Evolutionary conservation across 2,888 invertebrate genomes (phyloP).

Genomic region (Frankliniella fusca): DNA sequence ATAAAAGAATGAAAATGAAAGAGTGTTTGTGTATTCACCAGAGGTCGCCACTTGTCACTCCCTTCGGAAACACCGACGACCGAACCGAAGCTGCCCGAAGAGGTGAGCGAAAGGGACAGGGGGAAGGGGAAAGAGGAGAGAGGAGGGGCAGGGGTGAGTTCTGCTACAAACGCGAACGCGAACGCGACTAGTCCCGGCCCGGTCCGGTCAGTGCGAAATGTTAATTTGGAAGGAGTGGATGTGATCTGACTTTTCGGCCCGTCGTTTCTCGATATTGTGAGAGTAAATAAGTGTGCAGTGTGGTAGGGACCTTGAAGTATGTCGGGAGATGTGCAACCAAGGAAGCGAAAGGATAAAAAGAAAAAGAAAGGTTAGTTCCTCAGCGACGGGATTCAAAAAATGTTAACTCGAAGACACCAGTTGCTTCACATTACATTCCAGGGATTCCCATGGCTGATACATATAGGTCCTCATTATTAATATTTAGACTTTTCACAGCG

Average conservation of each 20-base stretch:
- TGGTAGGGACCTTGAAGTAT: constrained; percentile 47
- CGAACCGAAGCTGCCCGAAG: neutral
- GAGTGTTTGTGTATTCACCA: neutral
- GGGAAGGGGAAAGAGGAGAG: neutral
- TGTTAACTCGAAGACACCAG: neutral
- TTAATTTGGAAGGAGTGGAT: neutral
- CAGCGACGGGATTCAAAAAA: too few relatives aligned
- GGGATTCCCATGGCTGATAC: too few relatives aligned
- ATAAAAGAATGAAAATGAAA: too few relatives aligned
- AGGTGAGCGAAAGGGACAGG: neutral
- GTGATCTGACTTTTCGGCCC: neutral
- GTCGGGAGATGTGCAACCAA: constrained; percentile 82
- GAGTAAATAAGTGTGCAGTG: neutral
- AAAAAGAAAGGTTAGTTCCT: constrained; percentile 66
- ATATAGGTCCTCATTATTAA: too few relatives aligned
- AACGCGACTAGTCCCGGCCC: too few relatives aligned
- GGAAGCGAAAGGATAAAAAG: constrained; percentile 77
- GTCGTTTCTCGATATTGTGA: neutral
- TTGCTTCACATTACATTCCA: neutral
- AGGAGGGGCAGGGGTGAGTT: neutral
- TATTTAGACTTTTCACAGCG: too few relatives aligned
- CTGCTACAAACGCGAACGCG: too few relatives aligned
- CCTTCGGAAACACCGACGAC: neutral
- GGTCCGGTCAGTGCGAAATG: neutral
- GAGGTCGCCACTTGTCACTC: neutral